Conservation (phyloP, 2,888 invertebrate species). For the Scaptomyza flava region DNA sequence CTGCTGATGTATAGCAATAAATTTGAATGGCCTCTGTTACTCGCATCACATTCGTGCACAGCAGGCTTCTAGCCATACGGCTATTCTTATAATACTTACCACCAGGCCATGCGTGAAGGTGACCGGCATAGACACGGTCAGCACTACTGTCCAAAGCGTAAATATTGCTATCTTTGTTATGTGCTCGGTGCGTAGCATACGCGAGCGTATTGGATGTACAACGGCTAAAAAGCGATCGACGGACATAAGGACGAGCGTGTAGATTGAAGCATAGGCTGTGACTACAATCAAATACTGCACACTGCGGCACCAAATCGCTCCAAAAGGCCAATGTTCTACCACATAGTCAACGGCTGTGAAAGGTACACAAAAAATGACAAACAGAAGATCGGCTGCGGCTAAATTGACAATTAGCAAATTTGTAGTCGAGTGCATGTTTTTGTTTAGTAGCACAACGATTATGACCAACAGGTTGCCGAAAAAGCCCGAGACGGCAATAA, state of each 20-base stretch:
- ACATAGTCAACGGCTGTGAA: conserved; percentile 96
- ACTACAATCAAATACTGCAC: conserved; percentile 96
- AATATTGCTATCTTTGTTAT: conserved; percentile 91
- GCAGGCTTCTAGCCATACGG: conserved; percentile 41
- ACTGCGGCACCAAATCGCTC: conserved; percentile 93
- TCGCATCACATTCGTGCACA: conserved; percentile 73
- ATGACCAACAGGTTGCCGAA: conserved; percentile 95
- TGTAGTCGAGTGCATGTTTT: conserved; percentile 96
- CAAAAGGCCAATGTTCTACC: conserved; percentile 94
- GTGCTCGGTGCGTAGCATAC: conserved; percentile 91
- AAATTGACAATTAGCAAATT: conserved; percentile 96
- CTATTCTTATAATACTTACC: conserved; percentile 72
- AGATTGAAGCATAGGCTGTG: conserved; percentile 95
- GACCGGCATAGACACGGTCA: conserved; percentile 89
- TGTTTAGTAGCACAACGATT: conserved; percentile 93
- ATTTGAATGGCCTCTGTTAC: conserved; percentile 74
- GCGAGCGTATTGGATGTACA: conserved; percentile 94
- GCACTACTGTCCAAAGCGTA: conserved; percentile 91
- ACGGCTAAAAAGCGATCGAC: conserved; percentile 96
- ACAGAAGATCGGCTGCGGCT: conserved; percentile 94
- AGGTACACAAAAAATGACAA: conserved; percentile 96
- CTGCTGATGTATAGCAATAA: conserved; percentile 81
- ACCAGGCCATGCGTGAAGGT: conserved; percentile 90
- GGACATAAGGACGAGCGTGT: conserved; percentile 96
- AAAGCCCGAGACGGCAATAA: conserved; percentile 93